Percentiles rank a stretch among this genome's conserved stretches.
These are phyloP conservation scores for Cryptocephalus moraei DNA, from an alignment of 2,888 invertebrate species.

Conservation along the genomic window DNA sequence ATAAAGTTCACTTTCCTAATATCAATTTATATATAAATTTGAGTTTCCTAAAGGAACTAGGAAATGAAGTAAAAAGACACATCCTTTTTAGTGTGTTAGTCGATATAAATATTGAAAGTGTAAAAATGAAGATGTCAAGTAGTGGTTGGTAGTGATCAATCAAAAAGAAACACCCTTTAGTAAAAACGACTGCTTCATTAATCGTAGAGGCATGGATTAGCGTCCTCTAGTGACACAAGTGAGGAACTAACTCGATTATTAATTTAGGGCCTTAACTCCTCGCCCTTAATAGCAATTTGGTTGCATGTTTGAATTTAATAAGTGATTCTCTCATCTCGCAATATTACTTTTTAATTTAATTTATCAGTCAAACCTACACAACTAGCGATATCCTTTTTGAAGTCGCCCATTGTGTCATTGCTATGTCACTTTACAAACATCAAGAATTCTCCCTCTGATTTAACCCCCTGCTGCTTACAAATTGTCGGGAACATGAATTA, in stretches of 20 bases:
- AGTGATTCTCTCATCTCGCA: slow-evolving; percentile 31
- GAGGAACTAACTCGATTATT: slow-evolving; percentile 8
- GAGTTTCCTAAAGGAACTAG: too few species aligned
- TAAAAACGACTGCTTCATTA: too few species aligned
- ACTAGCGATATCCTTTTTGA: slow-evolving; percentile 29
- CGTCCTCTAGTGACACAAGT: slow-evolving; percentile 15
- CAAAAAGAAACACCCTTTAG: too few species aligned
- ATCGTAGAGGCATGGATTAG: not conserved
- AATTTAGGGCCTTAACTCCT: slow-evolving; percentile 17
- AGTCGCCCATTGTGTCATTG: slow-evolving; percentile 25
- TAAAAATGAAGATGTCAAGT: too few species aligned
- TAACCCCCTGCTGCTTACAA: slow-evolving; percentile 31
- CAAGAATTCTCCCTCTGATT: slow-evolving; percentile 22
- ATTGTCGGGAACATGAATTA: slow-evolving; percentile 34
- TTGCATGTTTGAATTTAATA: slow-evolving; percentile 35
- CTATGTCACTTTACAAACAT: slow-evolving; percentile 25
- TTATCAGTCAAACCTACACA: slow-evolving; percentile 28
- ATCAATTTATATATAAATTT: too few species aligned
- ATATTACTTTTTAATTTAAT: slow-evolving; percentile 36
- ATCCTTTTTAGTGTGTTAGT: too few species aligned
- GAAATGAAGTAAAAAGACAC: too few species aligned
- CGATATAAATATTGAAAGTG: too few species aligned
- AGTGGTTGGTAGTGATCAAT: too few species aligned
- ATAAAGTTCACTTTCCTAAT: too few species aligned
- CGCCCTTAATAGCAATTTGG: slow-evolving; percentile 28